Percentiles rank a stretch among this genome's conserved stretches.
Evolutionary conservation across 2,797 vertebrate genomes (phyloP).

Genomic region (Podarcis siculus): DNA sequence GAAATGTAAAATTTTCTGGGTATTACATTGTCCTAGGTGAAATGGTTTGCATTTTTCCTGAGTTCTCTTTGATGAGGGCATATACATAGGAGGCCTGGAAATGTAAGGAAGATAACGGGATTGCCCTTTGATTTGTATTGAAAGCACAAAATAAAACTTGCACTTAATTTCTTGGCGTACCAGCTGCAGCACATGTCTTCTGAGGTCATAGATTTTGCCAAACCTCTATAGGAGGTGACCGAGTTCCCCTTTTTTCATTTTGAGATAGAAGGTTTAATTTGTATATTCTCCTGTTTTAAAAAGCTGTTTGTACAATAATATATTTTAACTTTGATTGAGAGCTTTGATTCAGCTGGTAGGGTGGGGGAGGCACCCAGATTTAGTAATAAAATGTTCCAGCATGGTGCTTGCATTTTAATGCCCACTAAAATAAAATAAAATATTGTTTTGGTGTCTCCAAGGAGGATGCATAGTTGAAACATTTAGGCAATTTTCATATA

Average conservation of each 20-base stretch:
- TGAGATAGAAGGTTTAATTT: slow-evolving; percentile 28
- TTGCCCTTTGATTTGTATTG: not conserved
- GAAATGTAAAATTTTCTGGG: not conserved
- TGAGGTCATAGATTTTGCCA: not conserved
- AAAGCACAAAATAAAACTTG: not conserved
- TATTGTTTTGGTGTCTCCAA: not conserved
- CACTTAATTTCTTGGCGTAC: not conserved
- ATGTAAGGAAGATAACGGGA: not conserved
- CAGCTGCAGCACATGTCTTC: not conserved
- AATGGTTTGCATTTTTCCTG: not conserved
- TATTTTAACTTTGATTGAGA: not conserved
- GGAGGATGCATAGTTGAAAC: not conserved
- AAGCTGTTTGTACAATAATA: not conserved
- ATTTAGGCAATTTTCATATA: not conserved
- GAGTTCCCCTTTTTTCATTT: not conserved
- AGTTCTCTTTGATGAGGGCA: not conserved
- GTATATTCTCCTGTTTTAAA: not conserved
- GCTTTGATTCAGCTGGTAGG: too few species aligned
- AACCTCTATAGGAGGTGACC: too few species aligned
- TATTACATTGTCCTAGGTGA: not conserved
- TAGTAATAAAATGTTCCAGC: not conserved
- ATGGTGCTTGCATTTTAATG: not conserved
- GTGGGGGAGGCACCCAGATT: too few species aligned
- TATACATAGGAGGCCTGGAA: not conserved
- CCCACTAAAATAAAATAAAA: not conserved